Conservation (phyloP, 2,888 invertebrate genomes). For the Pseudococcus longispinus region DNA sequence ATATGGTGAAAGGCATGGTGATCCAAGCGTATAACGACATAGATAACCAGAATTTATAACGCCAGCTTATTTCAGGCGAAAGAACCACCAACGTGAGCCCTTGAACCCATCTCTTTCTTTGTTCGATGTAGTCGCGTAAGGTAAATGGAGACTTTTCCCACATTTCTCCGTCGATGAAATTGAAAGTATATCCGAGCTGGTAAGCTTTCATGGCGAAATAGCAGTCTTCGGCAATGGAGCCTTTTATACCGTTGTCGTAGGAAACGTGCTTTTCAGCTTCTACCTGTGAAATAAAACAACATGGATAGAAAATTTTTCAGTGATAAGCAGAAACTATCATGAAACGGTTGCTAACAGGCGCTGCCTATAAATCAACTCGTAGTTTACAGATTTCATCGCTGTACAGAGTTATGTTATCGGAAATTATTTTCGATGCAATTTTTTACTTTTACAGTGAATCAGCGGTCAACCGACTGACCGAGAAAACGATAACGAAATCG, state of each 20-base stretch:
- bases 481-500: too few species aligned
- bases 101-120: conserved; percentile 94
- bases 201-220: conserved; percentile 96
- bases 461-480: too few species aligned
- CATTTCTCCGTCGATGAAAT: conserved; percentile 98
- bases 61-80: conserved; percentile 79
- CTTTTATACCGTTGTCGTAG: conserved; percentile 94
- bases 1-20: conserved; percentile 89
- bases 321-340: too few species aligned
- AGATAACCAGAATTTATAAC: conserved; percentile 80
- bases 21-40: conserved; percentile 96
- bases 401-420: too few species aligned
- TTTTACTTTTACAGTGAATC: too few species aligned
- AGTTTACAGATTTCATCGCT: too few species aligned
- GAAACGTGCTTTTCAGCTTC: conserved; percentile 87
- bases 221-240: conserved; percentile 96
- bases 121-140: conserved; percentile 92
- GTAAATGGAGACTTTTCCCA: conserved; percentile 98
- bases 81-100: conserved; percentile 88
- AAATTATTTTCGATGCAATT: too few species aligned
- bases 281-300: conserved; percentile 68
- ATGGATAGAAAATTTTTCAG: not conserved
- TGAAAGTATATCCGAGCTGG: conserved; percentile 87
- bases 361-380: too few species aligned
- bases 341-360: too few species aligned